These are phyloP conservation scores for Acipenser transmontanus DNA, from an alignment of 2,797 vertebrate genomes.

Conservation along the genomic window DNA sequence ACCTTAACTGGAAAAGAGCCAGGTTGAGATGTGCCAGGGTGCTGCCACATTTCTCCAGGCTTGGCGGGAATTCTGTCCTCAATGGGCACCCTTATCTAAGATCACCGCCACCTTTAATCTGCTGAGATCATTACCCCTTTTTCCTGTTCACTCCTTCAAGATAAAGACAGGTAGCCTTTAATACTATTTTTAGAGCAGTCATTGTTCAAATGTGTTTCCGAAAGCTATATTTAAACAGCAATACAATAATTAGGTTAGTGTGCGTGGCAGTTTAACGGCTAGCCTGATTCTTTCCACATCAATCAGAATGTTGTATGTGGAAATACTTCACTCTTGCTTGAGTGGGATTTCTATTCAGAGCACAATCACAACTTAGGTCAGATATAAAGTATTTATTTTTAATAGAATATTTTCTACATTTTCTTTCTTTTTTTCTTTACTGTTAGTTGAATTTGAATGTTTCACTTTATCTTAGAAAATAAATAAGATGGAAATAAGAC, in stretches of 20 bases:
- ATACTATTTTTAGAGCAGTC: slow-evolving; percentile 13
- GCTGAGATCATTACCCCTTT: slow-evolving; percentile 9
- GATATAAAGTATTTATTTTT: too few species aligned
- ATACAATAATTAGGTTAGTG: slow-evolving; percentile 40
- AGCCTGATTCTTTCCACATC: background rate
- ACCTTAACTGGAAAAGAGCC: slow-evolving; percentile 1
- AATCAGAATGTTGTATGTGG: too few species aligned
- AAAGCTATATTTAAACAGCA: slow-evolving; percentile 20
- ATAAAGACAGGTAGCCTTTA: slow-evolving; percentile 36
- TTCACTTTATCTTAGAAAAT: too few species aligned
- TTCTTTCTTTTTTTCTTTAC: too few species aligned
- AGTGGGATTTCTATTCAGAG: too few species aligned
- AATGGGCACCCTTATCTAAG: slow-evolving; percentile 11
- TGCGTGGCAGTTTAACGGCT: slow-evolving; percentile 17
- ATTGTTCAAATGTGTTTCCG: slow-evolving; percentile 34
- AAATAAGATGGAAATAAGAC: too few species aligned
- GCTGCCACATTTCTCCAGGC: slow-evolving; percentile 26
- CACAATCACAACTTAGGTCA: too few species aligned
- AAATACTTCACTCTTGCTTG: too few species aligned
- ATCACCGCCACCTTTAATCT: slow-evolving; percentile 22
- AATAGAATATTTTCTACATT: too few species aligned
- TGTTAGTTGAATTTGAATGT: too few species aligned
- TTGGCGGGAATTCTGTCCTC: slow-evolving; percentile 22
- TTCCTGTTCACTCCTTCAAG: slow-evolving; percentile 23
- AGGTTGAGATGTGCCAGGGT: slow-evolving; percentile 22